Percentiles rank a stretch among this genome's conserved stretches.
phyloP scores from a whole-genome alignment of 2,888 invertebrate species.

The Phaonia tiefii region DNA sequence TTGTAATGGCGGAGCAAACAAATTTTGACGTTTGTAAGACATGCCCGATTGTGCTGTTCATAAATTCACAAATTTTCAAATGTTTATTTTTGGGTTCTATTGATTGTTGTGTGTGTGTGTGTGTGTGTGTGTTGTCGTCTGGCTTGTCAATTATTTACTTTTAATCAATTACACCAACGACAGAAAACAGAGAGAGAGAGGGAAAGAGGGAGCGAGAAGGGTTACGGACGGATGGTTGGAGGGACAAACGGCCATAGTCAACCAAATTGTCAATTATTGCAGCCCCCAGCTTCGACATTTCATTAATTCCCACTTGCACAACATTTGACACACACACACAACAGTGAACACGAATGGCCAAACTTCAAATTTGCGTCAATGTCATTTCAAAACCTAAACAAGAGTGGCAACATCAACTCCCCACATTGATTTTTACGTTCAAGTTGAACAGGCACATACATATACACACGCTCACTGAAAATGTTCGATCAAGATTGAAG shows the following conservation, averaged over 20 bases:
- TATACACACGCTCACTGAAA: too few relatives aligned
- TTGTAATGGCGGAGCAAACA: not conserved
- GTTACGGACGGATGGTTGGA: not conserved
- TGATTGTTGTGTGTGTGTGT: too few relatives aligned
- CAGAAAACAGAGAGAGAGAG: constrained; percentile 4
- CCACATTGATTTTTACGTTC: constrained; percentile 14
- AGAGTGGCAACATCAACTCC: constrained; percentile 39
- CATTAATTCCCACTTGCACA: constrained; percentile 32
- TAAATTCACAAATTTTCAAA: not conserved
- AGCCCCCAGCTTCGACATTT: constrained; percentile 38
- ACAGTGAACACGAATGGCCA: constrained; percentile 16
- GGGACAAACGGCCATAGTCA: constrained; percentile 31
- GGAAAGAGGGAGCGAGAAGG: too few relatives aligned
- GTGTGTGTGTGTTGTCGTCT: constrained; percentile 17
- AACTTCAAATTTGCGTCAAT: constrained; percentile 59
- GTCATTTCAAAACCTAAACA: constrained; percentile 51
- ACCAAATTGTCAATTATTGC: constrained; percentile 38
- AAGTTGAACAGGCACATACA: too few relatives aligned
- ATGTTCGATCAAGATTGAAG: too few relatives aligned
- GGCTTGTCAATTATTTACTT: constrained; percentile 42
- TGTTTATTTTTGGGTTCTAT: not conserved
- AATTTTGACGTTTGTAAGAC: not conserved
- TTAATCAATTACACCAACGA: constrained; percentile 36
- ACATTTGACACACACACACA: not conserved
- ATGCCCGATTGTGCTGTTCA: not conserved